A percentile compares a stretch with the other conserved stretches of the same genome.
Evolutionary conservation across 2,888 invertebrate genomes (phyloP).

Genomic region (Ectemnius lituratus): DNA sequence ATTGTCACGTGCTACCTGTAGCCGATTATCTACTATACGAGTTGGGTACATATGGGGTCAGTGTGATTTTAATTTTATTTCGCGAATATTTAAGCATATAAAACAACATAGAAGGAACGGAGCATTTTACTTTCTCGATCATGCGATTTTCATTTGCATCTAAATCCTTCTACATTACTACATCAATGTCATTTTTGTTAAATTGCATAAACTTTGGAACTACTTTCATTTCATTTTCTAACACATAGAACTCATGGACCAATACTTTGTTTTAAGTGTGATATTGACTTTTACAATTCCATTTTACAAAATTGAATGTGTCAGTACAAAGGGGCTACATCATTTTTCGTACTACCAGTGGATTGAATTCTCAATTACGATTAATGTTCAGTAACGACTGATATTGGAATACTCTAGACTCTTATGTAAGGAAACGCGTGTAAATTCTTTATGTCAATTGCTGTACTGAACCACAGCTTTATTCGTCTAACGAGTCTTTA

Average conservation of each 20-base stretch:
- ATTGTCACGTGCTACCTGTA: conserved; percentile 6
- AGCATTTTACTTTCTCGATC: not conserved
- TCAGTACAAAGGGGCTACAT: conserved; percentile 15
- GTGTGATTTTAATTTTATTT: conserved; percentile 1
- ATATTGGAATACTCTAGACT: conserved; percentile 20
- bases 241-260: conserved; percentile 24
- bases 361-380: conserved; percentile 18
- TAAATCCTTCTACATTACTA: conserved; percentile 9
- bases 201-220: conserved; percentile 12
- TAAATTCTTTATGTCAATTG: conserved; percentile 12
- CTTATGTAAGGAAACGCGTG: conserved; percentile 16
- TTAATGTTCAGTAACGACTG: conserved; percentile 15
- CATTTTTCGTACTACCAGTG: conserved; percentile 7
- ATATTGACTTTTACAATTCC: conserved; percentile 22
- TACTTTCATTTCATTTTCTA: conserved; percentile 23
- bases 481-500: not conserved
- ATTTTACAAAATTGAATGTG: conserved; percentile 14
- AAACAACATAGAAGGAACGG: not conserved
- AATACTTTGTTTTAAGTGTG: conserved; percentile 17
- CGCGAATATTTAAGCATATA: not conserved
- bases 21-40: not conserved
- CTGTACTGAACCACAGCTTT: conserved; percentile 1
- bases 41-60: conserved; percentile 1
- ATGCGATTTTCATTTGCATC: not conserved
- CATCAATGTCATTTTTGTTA: conserved; percentile 19